Evolutionary conservation across 2,888 invertebrate genomes (phyloP), one percentile per base, ranked within the genome.

Genomic region (Diploptera punctata): DNA sequence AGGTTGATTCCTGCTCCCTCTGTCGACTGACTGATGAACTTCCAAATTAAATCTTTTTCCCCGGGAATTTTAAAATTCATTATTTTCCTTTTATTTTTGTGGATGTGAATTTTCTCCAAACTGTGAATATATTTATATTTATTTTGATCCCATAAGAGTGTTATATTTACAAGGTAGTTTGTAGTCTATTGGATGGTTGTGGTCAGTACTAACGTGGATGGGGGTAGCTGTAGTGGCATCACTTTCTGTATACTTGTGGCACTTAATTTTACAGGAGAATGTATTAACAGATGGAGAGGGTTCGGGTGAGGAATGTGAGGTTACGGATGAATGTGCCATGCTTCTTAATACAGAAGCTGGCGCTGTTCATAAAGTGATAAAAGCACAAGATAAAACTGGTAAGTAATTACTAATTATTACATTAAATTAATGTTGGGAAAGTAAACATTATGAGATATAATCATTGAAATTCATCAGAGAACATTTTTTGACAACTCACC

Each of bases 311-410:
- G 79, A 76, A 29, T 74, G 76, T 47, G 76, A 76, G 73, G 71
- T 91, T 72, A 90, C 90, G 72, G 91, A 92, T 82, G 92, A 92
- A 82, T 89, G 89, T 81, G 90, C 90, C 75, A 90, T 90, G 83
- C 85, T 92, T 78, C 86, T 92, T 75, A 86, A 87, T 78, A 84
- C 80, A 81, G 70, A 80, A 19, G 79, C 79, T 78, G 80, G 80
- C 78, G 79, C 75, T 77, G 77, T 77, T 74, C 77, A 38, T 52
- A 72, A 71, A 19, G 72, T 60, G 60, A 65, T 73, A 47, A 72
- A 74, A 60, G 57, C 73, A 62, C 71, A 73, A 24, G 73, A 68
- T 7, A 75, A 74, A 57, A 68, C 10, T 68, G 72, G 72, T 72
- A 33, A 72, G 72, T 69, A 54, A 10, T 65, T n/a, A 43, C 29